phyloP scores from a whole-genome alignment of 2,888 invertebrate species.

The Tenthredo mesomela region DNA sequence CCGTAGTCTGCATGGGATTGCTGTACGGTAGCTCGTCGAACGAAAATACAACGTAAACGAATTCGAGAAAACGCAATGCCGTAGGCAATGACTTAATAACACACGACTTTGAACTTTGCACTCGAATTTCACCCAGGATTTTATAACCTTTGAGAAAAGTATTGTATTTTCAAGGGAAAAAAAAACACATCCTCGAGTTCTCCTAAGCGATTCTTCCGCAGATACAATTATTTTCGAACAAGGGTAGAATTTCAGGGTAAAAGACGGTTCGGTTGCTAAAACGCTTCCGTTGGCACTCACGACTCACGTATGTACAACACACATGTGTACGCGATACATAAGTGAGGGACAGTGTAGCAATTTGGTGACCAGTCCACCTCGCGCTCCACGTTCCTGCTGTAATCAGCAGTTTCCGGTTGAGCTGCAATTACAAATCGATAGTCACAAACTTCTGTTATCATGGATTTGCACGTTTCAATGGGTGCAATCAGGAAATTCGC shows the following conservation, averaged over 20 bases:
- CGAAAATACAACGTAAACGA: neutral
- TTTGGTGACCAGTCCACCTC: slow-evolving; percentile 9
- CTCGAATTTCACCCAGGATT: neutral
- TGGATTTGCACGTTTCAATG: slow-evolving; percentile 50
- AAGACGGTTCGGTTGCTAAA: neutral
- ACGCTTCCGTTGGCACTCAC: neutral
- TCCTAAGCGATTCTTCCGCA: neutral
- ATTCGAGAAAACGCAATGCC: neutral
- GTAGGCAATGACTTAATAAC: neutral
- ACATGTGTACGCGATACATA: neutral
- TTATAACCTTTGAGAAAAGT: neutral
- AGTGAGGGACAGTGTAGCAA: slow-evolving; percentile 9
- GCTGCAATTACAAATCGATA: slow-evolving; percentile 41
- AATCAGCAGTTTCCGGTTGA: slow-evolving; percentile 46
- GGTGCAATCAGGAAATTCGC: slow-evolving; percentile 43
- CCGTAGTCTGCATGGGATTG: neutral
- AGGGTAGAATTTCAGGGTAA: neutral
- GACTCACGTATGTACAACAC: neutral
- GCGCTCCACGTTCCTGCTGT: neutral
- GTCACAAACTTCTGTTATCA: slow-evolving; percentile 46
- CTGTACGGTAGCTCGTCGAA: neutral
- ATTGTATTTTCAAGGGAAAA: neutral
- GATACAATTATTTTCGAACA: slow-evolving; percentile 6
- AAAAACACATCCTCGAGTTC: slow-evolving; percentile 11
- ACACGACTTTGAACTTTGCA: neutral